Evolutionary conservation across 1,140 invertebrate genomes (phyloP).

Genomic region (Bombus turneri): DNA sequence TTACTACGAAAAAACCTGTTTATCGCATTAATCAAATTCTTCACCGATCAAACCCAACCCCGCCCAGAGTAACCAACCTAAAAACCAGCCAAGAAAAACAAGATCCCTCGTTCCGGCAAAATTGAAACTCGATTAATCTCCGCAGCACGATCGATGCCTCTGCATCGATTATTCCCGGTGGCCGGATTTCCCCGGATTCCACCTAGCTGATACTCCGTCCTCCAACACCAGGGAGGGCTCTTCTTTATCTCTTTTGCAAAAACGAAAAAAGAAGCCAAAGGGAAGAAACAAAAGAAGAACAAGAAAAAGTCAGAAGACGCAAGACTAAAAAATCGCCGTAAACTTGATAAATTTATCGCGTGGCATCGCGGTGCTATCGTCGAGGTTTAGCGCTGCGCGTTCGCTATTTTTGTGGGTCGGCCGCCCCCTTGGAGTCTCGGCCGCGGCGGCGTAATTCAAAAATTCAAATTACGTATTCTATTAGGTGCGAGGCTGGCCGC

Average conservation of each 20-base stretch:
- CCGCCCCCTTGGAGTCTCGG: not conserved
- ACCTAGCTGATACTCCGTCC: no score
- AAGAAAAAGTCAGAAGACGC: not conserved
- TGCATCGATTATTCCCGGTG: slow-evolving; percentile 25
- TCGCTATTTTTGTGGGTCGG: slow-evolving; percentile 17
- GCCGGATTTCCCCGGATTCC: slow-evolving; percentile 24
- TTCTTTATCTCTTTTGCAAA: no score
- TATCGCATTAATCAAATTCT: slow-evolving; percentile 13
- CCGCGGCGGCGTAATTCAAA: slow-evolving; percentile 68
- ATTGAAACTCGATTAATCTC: slow-evolving; percentile 39
- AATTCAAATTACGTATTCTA: slow-evolving; percentile 81
- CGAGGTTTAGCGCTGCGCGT: not conserved
- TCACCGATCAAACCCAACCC: not conserved
- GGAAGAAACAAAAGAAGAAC: not conserved
- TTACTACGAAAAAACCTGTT: not conserved
- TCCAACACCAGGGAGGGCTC: not conserved
- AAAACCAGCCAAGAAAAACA: not conserved
- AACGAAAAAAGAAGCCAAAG: not conserved
- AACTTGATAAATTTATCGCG: slow-evolving; percentile 74
- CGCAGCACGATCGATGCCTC: not conserved
- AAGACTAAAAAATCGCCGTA: slow-evolving; percentile 60
- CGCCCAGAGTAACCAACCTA: not conserved
- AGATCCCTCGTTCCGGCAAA: slow-evolving; percentile 1
- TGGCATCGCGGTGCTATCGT: slow-evolving; percentile 27
- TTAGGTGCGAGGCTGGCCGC: slow-evolving; percentile 73